Percentiles rank a stretch among this genome's conserved stretches.
Evolutionary conservation across 2,113 vertebrate species (phyloP).

Genomic region (Pluvialis apricaria): DNA sequence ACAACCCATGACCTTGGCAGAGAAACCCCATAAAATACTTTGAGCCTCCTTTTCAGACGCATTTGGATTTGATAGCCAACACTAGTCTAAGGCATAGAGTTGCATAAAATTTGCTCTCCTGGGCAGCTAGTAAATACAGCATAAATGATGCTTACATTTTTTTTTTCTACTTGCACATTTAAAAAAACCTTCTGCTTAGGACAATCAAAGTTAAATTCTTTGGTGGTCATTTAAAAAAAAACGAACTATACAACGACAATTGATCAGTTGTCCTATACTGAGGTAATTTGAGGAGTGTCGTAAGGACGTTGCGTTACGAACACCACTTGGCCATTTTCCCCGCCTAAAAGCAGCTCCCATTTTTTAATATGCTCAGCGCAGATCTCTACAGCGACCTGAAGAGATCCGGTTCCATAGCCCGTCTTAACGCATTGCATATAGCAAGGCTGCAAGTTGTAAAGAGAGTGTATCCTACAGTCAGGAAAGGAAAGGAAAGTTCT

Average conservation of each 20-base stretch:
- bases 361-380: neutral
- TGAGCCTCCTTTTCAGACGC: neutral
- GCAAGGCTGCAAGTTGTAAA: neutral
- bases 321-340: neutral
- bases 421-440: neutral
- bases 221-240: conserved; percentile 24
- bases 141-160: neutral
- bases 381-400: neutral
- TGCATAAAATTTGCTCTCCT: conserved; percentile 30
- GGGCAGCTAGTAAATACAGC: neutral
- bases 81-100: conserved; percentile 33
- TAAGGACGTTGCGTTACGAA: neutral
- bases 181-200: neutral
- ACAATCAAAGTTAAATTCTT: conserved; percentile 36
- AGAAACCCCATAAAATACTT: neutral
- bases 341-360: neutral
- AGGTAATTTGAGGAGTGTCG: conserved; percentile 12
- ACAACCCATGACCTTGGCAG: neutral
- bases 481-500: neutral
- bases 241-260: neutral
- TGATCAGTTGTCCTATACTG: conserved; percentile 7
- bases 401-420: neutral
- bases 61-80: neutral
- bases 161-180: neutral
- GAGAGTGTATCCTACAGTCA: neutral